phyloP scores from a whole-genome alignment of 2,888 invertebrate species.

The Euplagia quadripunctaria region DNA sequence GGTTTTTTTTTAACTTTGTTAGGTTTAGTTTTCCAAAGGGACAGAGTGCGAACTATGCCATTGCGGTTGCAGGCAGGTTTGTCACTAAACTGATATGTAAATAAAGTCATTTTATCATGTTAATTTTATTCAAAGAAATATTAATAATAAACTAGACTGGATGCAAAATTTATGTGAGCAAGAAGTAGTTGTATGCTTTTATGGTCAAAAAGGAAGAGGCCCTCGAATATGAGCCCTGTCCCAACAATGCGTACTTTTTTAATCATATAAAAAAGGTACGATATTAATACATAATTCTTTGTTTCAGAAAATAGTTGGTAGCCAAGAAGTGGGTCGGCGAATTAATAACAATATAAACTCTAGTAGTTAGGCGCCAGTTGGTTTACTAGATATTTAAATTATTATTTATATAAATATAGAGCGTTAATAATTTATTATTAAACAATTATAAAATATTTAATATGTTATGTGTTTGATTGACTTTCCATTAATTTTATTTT shows the following conservation, averaged over 20 bases:
- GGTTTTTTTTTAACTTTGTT: neutral
- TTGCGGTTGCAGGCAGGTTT: neutral
- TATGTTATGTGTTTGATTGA: neutral
- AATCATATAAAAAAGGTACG: neutral
- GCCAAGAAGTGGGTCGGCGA: constrained; percentile 45
- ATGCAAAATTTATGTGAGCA: no score
- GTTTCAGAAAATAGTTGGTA: constrained; percentile 63
- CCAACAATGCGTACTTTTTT: no score
- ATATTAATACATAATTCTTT: constrained; percentile 12
- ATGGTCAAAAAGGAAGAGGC: no score
- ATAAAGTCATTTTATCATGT: neutral
- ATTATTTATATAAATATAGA: neutral
- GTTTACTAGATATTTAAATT: neutral
- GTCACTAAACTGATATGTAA: neutral
- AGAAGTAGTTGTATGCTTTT: no score
- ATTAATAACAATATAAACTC: constrained; percentile 52
- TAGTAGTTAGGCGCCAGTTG: constrained; percentile 10
- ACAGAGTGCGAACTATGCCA: neutral
- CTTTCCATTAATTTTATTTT: neutral
- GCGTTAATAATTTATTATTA: neutral
- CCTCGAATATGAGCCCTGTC: no score
- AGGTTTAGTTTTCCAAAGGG: neutral
- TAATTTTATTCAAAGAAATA: neutral
- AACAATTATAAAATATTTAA: neutral
- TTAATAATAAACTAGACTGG: no score